A percentile compares a stretch with the other conserved stretches of the same genome.
Conservation (phyloP, 2,797 vertebrate species). For the Scolopax rusticola region DNA sequence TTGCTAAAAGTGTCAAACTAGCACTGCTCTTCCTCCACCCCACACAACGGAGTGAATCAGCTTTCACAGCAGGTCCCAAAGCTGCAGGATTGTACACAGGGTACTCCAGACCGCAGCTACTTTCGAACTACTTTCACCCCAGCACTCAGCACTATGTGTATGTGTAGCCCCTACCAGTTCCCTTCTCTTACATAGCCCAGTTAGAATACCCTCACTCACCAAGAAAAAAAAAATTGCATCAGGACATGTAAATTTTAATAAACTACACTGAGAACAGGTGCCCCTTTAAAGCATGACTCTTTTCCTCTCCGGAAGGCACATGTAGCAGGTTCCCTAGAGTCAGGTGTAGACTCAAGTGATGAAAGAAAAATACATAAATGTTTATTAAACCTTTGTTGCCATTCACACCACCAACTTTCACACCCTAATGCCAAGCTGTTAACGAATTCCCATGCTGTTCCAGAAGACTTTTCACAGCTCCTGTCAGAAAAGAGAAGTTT, state of each 20-base stretch:
- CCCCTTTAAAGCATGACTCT: not conserved
- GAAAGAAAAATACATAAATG: constrained; percentile 67
- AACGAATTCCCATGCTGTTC: constrained; percentile 56
- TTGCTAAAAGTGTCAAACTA: not conserved
- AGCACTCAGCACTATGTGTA: not conserved
- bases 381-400: constrained; percentile 71
- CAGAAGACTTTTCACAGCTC: constrained; percentile 68
- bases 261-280: not conserved
- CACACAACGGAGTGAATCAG: not conserved
- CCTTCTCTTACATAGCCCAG: not conserved
- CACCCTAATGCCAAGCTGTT: constrained; percentile 61
- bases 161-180: not conserved
- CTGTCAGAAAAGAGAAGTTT: constrained; percentile 57
- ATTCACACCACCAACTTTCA: constrained; percentile 68
- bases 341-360: constrained; percentile 55
- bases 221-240: not conserved
- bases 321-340: constrained; percentile 22
- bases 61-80: not conserved
- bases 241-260: not conserved
- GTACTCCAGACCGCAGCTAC: not conserved
- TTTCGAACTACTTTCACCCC: not conserved
- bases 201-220: not conserved
- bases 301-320: not conserved
- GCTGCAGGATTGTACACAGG: not conserved
- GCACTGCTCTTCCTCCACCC: not conserved